Conservation (phyloP, 2,797 vertebrate species). For the Onychomys torridus region DNA sequence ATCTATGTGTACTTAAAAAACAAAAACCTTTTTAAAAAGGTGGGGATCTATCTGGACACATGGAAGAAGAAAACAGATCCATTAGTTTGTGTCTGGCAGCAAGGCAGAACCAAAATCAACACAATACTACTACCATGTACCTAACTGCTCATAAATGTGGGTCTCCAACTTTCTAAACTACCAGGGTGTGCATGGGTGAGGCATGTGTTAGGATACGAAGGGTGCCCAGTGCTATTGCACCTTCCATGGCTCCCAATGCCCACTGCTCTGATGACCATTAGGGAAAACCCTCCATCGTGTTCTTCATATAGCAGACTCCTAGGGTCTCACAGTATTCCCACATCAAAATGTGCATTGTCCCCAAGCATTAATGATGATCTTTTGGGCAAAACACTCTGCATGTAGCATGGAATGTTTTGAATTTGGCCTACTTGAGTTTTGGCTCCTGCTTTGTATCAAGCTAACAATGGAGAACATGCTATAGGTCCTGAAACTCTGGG, state of each 20-base stretch:
- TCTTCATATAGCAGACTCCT: neutral
- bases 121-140: rapidly evolving
- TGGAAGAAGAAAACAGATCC: neutral
- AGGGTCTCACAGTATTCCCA: neutral
- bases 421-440: neutral
- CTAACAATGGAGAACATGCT: neutral
- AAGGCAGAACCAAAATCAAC: neutral
- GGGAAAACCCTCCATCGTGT: neutral
- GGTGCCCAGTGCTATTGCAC: rapidly evolving
- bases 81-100: too few relatives aligned
- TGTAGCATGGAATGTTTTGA: neutral
- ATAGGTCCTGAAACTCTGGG: neutral
- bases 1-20: neutral
- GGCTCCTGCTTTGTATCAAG: neutral
- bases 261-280: neutral
- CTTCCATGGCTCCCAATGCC: neutral
- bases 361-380: neutral
- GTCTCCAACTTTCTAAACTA: neutral
- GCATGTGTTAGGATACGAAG: neutral
- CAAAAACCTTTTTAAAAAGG: neutral
- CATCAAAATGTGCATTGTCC: neutral
- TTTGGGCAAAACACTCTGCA: neutral
- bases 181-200: neutral
- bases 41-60: neutral
- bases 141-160: neutral